Evolutionary conservation across 1,140 invertebrate genomes (phyloP).

Genomic region (Protaetia brevitarsis): DNA sequence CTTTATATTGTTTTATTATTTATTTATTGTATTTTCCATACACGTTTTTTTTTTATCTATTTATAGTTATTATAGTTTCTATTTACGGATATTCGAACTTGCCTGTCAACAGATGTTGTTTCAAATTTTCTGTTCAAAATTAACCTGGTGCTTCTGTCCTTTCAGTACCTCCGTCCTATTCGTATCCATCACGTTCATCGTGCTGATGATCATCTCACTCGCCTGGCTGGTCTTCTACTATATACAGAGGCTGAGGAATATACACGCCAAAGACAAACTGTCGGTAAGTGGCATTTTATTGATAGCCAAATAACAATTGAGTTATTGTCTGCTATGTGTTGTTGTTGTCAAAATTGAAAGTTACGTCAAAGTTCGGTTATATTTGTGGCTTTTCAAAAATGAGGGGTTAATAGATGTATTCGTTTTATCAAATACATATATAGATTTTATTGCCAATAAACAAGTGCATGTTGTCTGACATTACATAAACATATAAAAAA

Average conservation of each 20-base stretch:
- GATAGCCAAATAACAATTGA: no score
- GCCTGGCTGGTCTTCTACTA: conserved; percentile 95
- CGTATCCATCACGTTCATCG: conserved; percentile 91
- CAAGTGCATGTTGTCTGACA: no score
- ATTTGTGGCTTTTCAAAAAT: no score
- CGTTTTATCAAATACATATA: no score
- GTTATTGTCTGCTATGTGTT: neutral
- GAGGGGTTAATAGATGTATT: no score
- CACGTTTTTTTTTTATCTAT: neutral
- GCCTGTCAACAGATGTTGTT: neutral
- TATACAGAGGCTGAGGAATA: conserved; percentile 86
- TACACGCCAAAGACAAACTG: conserved; percentile 82
- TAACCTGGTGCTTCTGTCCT: conserved; percentile 31
- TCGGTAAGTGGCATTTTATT: conserved; percentile 77
- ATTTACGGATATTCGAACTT: neutral
- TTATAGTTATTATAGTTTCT: neutral
- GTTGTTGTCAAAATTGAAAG: neutral
- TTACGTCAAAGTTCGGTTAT: no score
- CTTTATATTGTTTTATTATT: neutral
- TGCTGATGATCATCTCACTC: conserved; percentile 89
- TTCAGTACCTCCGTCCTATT: conserved; percentile 84
- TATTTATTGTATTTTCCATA: no score
- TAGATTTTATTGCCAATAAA: no score
- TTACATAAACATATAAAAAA: no score
- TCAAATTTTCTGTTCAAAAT: neutral